phyloP scores from a whole-genome alignment of 2,888 invertebrate species.

The Luperina testacea region DNA sequence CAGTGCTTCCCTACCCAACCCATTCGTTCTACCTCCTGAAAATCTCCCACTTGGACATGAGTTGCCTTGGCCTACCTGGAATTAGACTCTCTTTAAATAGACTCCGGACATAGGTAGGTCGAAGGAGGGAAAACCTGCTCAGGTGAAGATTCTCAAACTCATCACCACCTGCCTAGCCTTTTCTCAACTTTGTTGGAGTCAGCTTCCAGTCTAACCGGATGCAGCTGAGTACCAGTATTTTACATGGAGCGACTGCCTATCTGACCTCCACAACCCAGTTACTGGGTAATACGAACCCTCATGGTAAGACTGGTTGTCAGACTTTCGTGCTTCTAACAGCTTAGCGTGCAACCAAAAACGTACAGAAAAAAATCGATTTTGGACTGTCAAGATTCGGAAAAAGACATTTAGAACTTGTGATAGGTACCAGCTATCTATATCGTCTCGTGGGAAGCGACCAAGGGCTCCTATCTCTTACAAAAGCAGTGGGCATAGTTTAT shows the following conservation, averaged over 20 bases:
- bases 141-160: neutral
- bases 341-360: no score
- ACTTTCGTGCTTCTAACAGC: no score
- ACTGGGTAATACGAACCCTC: no score
- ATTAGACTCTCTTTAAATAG: neutral
- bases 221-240: no score
- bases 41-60: neutral
- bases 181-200: no score
- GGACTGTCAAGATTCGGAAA: no score
- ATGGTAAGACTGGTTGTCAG: no score
- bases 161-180: no score
- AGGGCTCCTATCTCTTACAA: slow-evolving; percentile 6
- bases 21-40: neutral
- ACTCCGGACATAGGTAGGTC: neutral
- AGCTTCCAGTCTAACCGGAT: no score
- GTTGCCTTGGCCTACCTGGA: neutral
- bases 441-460: slow-evolving; percentile 16
- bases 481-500: slow-evolving; percentile 9
- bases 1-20: neutral
- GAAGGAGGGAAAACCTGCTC: neutral
- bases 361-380: neutral
- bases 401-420: neutral
- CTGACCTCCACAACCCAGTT: no score
- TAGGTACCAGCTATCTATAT: neutral
- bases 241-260: no score